A percentile compares a stretch with the other conserved stretches of the same genome.
Conservation (phyloP, 1,140 invertebrate genomes). For the Leptonema lineaticorne region DNA sequence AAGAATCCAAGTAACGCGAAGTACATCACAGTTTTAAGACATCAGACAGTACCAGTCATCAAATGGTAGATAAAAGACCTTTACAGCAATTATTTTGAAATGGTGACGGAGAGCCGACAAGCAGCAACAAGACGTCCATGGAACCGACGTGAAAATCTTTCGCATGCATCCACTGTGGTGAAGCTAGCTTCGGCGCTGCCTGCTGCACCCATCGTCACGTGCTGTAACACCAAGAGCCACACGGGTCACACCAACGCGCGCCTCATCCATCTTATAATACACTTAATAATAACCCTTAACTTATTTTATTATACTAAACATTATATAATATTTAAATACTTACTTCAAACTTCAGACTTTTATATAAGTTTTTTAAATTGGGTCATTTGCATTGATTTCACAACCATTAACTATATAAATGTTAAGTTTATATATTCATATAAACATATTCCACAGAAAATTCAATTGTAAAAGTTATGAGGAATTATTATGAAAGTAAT, state of each 20-base stretch:
- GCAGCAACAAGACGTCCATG: conserved; percentile 36
- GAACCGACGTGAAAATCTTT: conserved; percentile 32
- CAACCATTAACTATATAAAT: no score
- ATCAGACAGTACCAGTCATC: no score
- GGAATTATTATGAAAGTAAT: no score
- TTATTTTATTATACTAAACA: neutral
- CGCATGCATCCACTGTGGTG: conserved; percentile 22
- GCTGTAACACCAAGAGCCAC: conserved; percentile 37
- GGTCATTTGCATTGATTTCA: no score
- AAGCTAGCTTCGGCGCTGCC: conserved; percentile 27
- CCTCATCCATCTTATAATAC: conserved; percentile 14
- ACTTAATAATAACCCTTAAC: neutral
- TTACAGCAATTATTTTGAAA: neutral
- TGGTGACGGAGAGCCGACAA: conserved; percentile 30
- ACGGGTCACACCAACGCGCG: conserved; percentile 23
- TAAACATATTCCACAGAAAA: no score
- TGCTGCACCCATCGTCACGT: conserved; percentile 20
- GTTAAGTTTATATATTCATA: no score
- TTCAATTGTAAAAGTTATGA: no score
- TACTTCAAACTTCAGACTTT: no score
- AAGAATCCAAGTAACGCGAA: neutral
- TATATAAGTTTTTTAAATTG: no score
- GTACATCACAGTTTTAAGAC: neutral
- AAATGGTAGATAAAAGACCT: no score
- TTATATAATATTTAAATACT: no score